Evolutionary conservation across 2,797 vertebrate genomes (phyloP).

Genomic region (Iguana delicatissima): DNA sequence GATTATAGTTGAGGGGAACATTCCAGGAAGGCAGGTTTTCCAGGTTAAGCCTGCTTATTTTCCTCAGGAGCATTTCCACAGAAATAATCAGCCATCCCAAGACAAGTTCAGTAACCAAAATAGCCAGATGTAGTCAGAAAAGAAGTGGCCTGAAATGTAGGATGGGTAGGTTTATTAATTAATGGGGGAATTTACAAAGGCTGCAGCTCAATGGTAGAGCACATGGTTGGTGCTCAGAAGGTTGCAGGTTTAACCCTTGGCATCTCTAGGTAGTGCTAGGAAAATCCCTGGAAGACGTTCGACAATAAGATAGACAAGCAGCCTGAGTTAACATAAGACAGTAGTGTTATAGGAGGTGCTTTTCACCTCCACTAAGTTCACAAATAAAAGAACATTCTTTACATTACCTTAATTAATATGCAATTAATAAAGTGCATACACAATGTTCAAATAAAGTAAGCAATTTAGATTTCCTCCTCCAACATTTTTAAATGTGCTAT

Average conservation of each 20-base stretch:
- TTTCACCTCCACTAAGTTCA: neutral
- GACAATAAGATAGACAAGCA: neutral
- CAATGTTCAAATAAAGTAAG: neutral
- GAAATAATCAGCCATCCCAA: neutral
- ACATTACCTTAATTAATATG: neutral
- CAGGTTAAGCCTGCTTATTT: conserved; percentile 35
- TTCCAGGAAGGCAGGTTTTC: conserved; percentile 5
- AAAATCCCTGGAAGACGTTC: neutral
- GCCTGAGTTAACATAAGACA: too few relatives aligned
- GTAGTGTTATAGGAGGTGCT: neutral
- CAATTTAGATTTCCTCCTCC: neutral
- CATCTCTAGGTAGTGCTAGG: neutral
- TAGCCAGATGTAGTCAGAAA: neutral
- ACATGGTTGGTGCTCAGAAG: neutral
- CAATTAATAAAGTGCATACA: neutral
- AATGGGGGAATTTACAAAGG: neutral
- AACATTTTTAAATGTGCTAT: too few relatives aligned
- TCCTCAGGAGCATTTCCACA: conserved; percentile 40
- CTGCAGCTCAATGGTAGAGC: too few relatives aligned
- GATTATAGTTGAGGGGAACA: neutral
- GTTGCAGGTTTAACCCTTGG: neutral
- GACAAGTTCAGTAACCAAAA: too few relatives aligned
- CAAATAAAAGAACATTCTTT: neutral
- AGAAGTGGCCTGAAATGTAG: neutral
- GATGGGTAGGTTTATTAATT: neutral